A percentile compares a stretch with the other conserved stretches of the same genome.
Evolutionary conservation across 2,888 invertebrate species (phyloP).

Genomic region (Ormyrus pomaceus): DNA sequence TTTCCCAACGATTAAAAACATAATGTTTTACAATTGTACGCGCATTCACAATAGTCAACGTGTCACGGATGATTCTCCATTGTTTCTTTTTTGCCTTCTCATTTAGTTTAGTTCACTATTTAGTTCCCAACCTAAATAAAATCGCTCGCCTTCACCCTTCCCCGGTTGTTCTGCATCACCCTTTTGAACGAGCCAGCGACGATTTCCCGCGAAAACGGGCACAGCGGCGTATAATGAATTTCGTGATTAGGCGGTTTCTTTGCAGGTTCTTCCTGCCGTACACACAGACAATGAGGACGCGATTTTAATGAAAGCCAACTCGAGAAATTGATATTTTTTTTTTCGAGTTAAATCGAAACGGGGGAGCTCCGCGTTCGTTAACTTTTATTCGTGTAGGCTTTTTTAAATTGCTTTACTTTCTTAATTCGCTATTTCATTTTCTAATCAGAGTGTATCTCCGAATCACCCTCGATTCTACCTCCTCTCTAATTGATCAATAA

Average conservation of each 20-base stretch:
- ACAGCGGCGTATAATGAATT: slow-evolving; percentile 63
- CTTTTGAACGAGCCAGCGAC: slow-evolving; percentile 27
- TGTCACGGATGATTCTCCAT: background rate
- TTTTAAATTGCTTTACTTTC: background rate
- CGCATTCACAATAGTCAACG: background rate
- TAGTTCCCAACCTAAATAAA: background rate
- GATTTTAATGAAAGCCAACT: slow-evolving; percentile 20
- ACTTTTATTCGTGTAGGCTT: too few species aligned
- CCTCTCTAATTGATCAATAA: background rate
- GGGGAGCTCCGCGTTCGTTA: too few species aligned
- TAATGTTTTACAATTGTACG: too few species aligned
- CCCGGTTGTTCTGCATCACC: background rate
- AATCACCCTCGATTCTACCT: background rate
- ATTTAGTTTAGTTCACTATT: background rate
- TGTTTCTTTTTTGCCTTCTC: slow-evolving; percentile 30
- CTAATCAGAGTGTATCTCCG: background rate
- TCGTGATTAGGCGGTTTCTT: slow-evolving; percentile 68
- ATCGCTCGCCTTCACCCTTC: background rate
- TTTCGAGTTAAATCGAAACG: background rate
- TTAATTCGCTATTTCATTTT: background rate
- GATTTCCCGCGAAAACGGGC: slow-evolving; percentile 36
- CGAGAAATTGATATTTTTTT: slow-evolving; percentile 36
- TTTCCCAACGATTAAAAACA: too few species aligned
- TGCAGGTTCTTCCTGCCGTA: slow-evolving; percentile 16
- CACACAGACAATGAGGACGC: background rate